Evolutionary conservation across 92 coral and sea anemone species (phyloP).

Genomic region (Zoanthus sansibaricus): DNA sequence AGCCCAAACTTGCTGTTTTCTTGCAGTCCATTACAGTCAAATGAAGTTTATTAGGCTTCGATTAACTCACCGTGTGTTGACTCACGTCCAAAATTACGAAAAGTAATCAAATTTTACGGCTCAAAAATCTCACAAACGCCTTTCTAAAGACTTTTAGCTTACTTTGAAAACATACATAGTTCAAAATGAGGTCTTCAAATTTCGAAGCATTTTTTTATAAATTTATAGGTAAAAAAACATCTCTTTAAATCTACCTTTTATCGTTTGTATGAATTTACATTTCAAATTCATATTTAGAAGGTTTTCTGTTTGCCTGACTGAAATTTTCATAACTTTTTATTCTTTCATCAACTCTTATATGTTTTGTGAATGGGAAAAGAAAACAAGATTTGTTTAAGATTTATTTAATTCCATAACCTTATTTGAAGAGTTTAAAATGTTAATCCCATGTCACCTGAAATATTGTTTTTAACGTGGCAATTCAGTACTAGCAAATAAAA

Average conservation of each 20-base stretch:
- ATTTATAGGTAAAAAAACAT: conserved; percentile 31
- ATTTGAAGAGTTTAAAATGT: conserved; percentile 26
- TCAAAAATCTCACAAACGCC: not conserved
- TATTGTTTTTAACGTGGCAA: not conserved
- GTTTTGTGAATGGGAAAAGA: conserved; percentile 8
- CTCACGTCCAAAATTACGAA: not conserved
- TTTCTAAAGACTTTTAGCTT: not conserved
- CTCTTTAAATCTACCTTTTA: not conserved
- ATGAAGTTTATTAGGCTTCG: not conserved
- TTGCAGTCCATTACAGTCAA: not conserved
- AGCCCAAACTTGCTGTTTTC: not conserved
- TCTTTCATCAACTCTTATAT: conserved; percentile 8
- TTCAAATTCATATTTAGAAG: not conserved
- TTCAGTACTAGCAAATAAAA: conserved; percentile 4
- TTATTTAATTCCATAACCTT: conserved; percentile 22
- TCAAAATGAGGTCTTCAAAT: not conserved
- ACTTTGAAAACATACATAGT: not conserved
- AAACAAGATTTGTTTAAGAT: conserved; percentile 23
- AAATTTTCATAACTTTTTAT: not conserved
- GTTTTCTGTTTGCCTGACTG: not conserved
- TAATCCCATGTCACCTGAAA: conserved; percentile 20
- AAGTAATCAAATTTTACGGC: not conserved
- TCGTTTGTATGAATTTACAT: not conserved
- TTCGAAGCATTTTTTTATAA: conserved; percentile 10
- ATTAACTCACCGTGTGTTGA: conserved; percentile 7